Percentiles rank a stretch among this genome's conserved stretches.
Conservation (phyloP, 2,888 invertebrate species). For the Tetranychus piercei region DNA sequence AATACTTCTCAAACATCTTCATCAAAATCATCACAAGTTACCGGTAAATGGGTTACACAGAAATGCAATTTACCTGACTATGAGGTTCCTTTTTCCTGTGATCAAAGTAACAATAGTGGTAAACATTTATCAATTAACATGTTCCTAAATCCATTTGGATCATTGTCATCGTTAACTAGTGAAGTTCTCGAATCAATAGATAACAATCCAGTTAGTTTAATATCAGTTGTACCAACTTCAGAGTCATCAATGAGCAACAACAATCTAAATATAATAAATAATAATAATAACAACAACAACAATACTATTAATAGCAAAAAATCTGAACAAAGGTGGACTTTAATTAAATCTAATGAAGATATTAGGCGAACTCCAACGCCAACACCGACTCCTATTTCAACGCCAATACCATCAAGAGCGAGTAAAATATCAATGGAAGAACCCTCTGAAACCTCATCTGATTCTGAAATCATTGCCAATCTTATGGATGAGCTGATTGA, state of each 20-base stretch:
- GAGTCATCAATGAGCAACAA: slow-evolving; percentile 21
- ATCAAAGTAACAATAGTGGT: slow-evolving; percentile 33
- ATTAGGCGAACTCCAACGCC: background rate
- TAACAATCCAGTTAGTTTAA: slow-evolving; percentile 18
- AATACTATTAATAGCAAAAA: background rate
- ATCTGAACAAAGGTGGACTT: background rate
- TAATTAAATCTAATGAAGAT: background rate
- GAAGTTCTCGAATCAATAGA: slow-evolving; percentile 25
- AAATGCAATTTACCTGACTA: slow-evolving; percentile 33
- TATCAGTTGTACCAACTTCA: slow-evolving; percentile 24
- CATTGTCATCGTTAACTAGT: slow-evolving; percentile 31
- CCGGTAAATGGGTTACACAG: slow-evolving; percentile 33
- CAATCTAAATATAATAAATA: background rate
- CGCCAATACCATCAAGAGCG: slow-evolving; percentile 15
- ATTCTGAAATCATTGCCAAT: slow-evolving; percentile 15
- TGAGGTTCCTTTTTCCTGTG: slow-evolving; percentile 38
- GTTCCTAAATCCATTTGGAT: slow-evolving; percentile 46
- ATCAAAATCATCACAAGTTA: slow-evolving; percentile 27
- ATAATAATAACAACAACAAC: background rate
- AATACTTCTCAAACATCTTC: slow-evolving; percentile 29
- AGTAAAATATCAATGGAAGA: slow-evolving; percentile 8
- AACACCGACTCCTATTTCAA: slow-evolving; percentile 16
- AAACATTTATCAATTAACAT: slow-evolving; percentile 39
- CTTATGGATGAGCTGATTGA: slow-evolving; percentile 20
- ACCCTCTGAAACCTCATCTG: slow-evolving; percentile 9